phyloP scores from a whole-genome alignment of 35 echinoderm and acorn worm species.

The Apostichopus parvimensis region DNA sequence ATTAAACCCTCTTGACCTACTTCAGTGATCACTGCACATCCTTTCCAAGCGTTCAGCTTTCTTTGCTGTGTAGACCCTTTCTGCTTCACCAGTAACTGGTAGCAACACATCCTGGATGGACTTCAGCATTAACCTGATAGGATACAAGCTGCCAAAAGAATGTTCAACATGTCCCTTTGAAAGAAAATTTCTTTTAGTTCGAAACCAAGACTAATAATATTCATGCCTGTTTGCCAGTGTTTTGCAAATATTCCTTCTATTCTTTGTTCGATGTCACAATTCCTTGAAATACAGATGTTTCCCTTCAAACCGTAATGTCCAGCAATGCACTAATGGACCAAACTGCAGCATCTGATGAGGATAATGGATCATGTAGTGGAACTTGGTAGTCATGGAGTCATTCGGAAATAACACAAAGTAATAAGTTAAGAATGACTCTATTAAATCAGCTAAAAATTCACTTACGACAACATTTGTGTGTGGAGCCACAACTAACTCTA shows the following conservation, averaged over 20 bases:
- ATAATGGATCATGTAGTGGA: slow-evolving; percentile 59
- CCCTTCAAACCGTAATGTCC: slow-evolving; percentile 42
- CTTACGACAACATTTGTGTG: background rate
- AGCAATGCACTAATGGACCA: slow-evolving; percentile 52
- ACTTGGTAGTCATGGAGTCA: slow-evolving; percentile 47
- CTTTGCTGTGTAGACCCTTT: background rate
- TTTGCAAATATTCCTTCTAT: slow-evolving; percentile 51
- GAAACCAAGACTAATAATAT: slow-evolving; percentile 56
- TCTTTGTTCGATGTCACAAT: slow-evolving; percentile 4
- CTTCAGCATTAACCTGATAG: background rate
- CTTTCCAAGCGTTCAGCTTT: background rate
- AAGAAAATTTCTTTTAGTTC: slow-evolving; percentile 26
- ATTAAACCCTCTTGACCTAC: background rate
- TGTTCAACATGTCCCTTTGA: slow-evolving; percentile 30
- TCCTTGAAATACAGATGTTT: slow-evolving; percentile 56
- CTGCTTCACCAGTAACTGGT: background rate
- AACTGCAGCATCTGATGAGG: slow-evolving; percentile 48
- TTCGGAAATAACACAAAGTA: slow-evolving; percentile 27
- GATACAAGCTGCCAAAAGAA: background rate
- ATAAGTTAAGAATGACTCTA: slow-evolving; percentile 31
- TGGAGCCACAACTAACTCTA: slow-evolving; percentile 9
- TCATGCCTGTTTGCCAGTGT: slow-evolving; percentile 55
- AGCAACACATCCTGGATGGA: background rate
- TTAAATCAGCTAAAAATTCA: slow-evolving; percentile 20
- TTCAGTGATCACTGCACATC: background rate